Conservation (phyloP, 2,797 vertebrate genomes). For the Helarctos malayanus region DNA sequence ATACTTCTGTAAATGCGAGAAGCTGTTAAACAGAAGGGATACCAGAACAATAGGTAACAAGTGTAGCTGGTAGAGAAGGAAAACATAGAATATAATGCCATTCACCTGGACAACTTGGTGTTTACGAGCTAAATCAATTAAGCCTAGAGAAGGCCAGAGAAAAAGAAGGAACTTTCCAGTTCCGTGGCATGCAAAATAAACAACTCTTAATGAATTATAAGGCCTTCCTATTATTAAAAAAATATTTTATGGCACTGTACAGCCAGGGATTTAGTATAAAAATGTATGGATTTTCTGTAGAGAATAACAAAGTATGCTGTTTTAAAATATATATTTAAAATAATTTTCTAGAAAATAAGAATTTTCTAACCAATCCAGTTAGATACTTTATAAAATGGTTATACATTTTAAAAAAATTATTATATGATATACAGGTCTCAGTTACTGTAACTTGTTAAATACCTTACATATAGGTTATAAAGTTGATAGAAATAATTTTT, state of each 20-base stretch:
- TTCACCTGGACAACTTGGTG: not conserved
- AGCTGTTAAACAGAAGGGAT: not conserved
- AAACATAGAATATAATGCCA: not conserved
- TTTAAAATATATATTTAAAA: not conserved
- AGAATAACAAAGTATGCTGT: not conserved
- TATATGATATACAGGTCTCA: not conserved
- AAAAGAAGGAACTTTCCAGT: not conserved
- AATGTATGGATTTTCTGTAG: not conserved
- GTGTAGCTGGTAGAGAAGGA: not conserved
- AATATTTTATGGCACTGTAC: not conserved
- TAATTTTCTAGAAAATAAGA: not conserved
- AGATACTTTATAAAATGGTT: not conserved
- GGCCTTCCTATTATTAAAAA: not conserved
- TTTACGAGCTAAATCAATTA: not conserved
- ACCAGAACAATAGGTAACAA: not conserved
- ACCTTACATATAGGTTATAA: not conserved
- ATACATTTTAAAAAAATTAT: not conserved
- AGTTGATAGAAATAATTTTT: not conserved
- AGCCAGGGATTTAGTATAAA: not conserved
- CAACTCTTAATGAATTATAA: not conserved
- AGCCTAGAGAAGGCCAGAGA: not conserved
- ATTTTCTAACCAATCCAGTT: not conserved
- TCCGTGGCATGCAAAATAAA: not conserved
- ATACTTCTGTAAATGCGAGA: not conserved
- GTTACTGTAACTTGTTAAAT: not conserved